Conservation (phyloP, 2,888 invertebrate species). For the Aleiodes alternator region DNA sequence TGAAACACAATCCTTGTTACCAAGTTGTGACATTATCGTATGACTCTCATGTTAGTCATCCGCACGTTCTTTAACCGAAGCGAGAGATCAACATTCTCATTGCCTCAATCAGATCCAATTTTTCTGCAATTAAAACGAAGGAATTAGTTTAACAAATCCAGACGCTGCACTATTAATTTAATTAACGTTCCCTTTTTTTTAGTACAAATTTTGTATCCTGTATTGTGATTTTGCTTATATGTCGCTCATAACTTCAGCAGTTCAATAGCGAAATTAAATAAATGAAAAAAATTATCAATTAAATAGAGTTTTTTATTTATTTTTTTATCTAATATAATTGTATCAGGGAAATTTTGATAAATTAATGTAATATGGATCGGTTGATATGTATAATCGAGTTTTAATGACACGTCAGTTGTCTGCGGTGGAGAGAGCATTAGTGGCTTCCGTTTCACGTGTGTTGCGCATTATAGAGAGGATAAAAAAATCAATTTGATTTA, state of each 20-base stretch:
- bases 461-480: constrained; percentile 2
- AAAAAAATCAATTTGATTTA: constrained; percentile 12
- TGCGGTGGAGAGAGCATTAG: constrained; percentile 24
- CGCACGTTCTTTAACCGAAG: constrained; percentile 47
- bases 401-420: constrained; percentile 17
- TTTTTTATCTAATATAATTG: neutral
- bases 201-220: too few species aligned
- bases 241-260: too few species aligned
- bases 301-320: too few species aligned
- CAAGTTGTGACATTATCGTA: constrained; percentile 67
- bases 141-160: neutral
- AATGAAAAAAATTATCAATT: too few species aligned
- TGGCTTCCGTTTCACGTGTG: constrained; percentile 23
- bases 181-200: neutral
- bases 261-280: too few species aligned
- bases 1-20: constrained; percentile 67
- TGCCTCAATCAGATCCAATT: constrained; percentile 7
- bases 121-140: constrained; percentile 7
- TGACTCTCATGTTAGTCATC: constrained; percentile 64
- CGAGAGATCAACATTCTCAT: constrained; percentile 39
- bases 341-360: neutral
- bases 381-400: constrained; percentile 26
- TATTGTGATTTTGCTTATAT: too few species aligned
- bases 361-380: constrained; percentile 12
- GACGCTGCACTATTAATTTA: neutral